Conservation (phyloP, 1,140 invertebrate genomes). For the Panagrolaimus sp. region DNA sequence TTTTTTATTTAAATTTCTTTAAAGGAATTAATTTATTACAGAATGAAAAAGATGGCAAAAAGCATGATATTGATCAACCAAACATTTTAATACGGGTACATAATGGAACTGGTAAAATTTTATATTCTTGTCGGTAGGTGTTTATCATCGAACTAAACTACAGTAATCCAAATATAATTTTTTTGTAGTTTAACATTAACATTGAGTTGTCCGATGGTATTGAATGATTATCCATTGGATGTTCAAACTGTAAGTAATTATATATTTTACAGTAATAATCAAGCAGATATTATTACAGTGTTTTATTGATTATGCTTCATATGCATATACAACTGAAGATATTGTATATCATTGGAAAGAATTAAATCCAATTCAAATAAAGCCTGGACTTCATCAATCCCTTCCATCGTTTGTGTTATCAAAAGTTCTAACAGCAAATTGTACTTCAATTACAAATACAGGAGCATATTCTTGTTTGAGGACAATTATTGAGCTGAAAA, state of each 20-base stretch:
- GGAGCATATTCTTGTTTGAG: constrained; percentile 61
- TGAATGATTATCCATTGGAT: constrained; percentile 78
- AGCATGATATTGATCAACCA: constrained; percentile 75
- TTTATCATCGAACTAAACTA: constrained; percentile 83
- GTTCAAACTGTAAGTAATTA: constrained; percentile 84
- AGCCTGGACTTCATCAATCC: constrained; percentile 74
- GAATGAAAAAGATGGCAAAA: constrained; percentile 94
- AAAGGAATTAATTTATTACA: constrained; percentile 69
- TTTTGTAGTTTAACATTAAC: constrained; percentile 63
- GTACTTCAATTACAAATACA: constrained; percentile 89
- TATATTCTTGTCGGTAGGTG: constrained; percentile 79
- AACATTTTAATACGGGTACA: constrained; percentile 84
- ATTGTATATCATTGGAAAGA: constrained; percentile 71
- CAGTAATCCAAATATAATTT: constrained; percentile 36
- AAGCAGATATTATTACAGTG: constrained; percentile 67
- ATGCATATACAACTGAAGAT: constrained; percentile 68
- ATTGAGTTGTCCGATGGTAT: constrained; percentile 82
- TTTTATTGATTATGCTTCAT: constrained; percentile 76
- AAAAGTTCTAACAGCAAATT: constrained; percentile 83
- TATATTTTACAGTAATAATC: constrained; percentile 65
- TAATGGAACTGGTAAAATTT: constrained; percentile 78
- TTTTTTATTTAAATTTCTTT: not conserved
- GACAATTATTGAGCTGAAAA: constrained; percentile 57
- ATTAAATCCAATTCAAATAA: constrained; percentile 87
- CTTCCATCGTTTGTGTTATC: constrained; percentile 84